Percentiles rank a stretch among this genome's conserved stretches.
Conservation (phyloP, 2,113 vertebrate species). For the Megaceryle maxima region DNA sequence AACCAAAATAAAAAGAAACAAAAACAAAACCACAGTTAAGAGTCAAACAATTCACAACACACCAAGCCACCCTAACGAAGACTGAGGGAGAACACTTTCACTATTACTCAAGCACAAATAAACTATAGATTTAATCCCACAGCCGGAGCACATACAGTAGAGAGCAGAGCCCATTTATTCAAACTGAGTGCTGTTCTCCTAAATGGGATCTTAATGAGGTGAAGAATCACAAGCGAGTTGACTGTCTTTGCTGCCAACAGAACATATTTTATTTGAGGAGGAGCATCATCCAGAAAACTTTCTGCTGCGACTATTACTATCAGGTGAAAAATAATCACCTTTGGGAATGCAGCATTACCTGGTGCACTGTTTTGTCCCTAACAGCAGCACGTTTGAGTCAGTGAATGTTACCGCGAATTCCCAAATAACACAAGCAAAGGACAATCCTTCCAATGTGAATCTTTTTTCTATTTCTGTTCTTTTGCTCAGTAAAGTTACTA, state of each 20-base stretch:
- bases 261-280: conserved; percentile 6
- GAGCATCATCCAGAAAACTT: not conserved
- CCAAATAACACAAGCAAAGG: not conserved
- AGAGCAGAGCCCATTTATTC: conserved; percentile 23
- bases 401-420: not conserved
- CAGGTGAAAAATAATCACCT: not conserved
- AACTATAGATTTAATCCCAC: conserved; percentile 8
- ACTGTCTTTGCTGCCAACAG: conserved; percentile 19
- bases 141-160: not conserved
- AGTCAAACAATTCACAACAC: not conserved
- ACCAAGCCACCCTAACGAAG: not conserved
- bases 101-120: conserved; percentile 27
- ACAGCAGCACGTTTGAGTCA: not conserved
- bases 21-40: conserved; percentile 35
- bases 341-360: not conserved
- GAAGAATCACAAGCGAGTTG: conserved; percentile 6
- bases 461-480: conserved; percentile 5
- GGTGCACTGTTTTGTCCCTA: not conserved
- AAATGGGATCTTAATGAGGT: conserved; percentile 56
- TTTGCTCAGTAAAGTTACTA: conserved; percentile 21
- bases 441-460: not conserved
- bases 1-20: conserved; percentile 52
- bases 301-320: not conserved
- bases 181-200: conserved; percentile 2
- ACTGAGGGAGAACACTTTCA: not conserved